Base-by-base conservation (phyloP, 2,797 vertebrate genomes). In the Anniella stebbinsi region DNA sequence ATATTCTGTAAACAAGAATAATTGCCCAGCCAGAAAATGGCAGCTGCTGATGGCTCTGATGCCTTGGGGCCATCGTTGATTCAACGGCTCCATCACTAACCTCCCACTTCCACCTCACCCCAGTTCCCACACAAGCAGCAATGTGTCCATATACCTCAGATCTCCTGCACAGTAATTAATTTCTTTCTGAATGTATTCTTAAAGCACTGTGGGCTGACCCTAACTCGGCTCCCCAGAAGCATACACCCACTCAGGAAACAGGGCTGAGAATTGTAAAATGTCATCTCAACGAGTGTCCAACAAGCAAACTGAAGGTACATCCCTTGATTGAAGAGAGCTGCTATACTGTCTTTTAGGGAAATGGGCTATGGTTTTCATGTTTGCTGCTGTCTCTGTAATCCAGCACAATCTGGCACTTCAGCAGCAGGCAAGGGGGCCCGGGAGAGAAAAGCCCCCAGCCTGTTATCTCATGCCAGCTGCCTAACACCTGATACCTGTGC, bases 401-500 rank as follows among this genome's bases (percentile, higher is more conserved):
- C 86, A 17, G 72, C 57, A 54, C 86, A 90, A 90, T 84, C 86
- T 90, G 89, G 89, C 80, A 77, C 48, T 87, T 76, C 63, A 67
- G 86, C 89, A 87, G 85, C 85, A 90, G 81, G 67, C 81, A 80
- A 84, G 80, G 73, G 88, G 75, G 89, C 0, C 51, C 82, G 89
- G 89, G 90, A 75, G 80, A 90, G 91, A 93, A 78, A 2, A 63
- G 73, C 90, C 93, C 93, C 91, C 90, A 94, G 96, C 95, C 94
- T 95, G 94, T 96, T 95, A 96, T 91, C 93, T 91, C 93, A 93
- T 84, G 3, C 94, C 96, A 96, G 96, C 95, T 96, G 96, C 88
- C 90, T 94, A 92, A 95, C 96, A 96, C 95, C 96, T 96, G 96
- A 96, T 95, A 95, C 93, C 95, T 94, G 95, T 94, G 94, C 94